Conservation (phyloP, 2,797 vertebrate species). For the Sebastes paucispinis region DNA sequence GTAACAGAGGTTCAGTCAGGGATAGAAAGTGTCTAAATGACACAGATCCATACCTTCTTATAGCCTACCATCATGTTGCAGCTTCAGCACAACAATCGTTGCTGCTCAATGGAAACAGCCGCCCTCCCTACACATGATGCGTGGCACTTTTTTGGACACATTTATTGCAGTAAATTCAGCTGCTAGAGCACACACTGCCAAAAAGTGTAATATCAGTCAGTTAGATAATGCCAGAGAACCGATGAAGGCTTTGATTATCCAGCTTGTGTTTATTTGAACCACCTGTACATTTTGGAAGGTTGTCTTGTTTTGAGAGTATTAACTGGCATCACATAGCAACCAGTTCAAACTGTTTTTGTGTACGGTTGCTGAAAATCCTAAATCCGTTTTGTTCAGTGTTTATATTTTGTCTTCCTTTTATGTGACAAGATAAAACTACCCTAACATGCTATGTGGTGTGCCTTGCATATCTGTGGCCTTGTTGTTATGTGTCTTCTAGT, state of each 20-base stretch:
- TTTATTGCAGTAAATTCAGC: constrained; percentile 12
- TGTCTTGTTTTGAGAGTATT: not conserved
- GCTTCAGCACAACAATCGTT: not conserved
- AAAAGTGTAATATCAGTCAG: not conserved
- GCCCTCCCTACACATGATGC: not conserved
- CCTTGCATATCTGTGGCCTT: not conserved
- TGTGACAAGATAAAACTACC: not conserved
- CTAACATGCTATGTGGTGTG: not conserved
- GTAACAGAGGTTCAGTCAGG: not conserved
- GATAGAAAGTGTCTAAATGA: not conserved
- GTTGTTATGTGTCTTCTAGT: not conserved
- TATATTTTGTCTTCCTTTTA: not conserved
- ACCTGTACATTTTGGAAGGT: constrained; percentile 11
- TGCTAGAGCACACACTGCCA: not conserved
- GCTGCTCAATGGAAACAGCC: not conserved
- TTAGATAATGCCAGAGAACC: constrained; percentile 2
- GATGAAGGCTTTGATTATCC: constrained; percentile 10
- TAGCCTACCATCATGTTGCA: not conserved
- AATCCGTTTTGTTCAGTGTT: not conserved
- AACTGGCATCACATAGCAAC: constrained; percentile 2
- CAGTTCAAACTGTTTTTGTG: not conserved
- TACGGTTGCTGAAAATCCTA: not conserved
- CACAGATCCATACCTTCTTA: not conserved
- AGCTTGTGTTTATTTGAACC: constrained; percentile 14
- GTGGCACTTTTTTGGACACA: not conserved